Percentiles rank a stretch among this genome's conserved stretches.
phyloP scores from a whole-genome alignment of 2,113 vertebrate species.

The Oriolus oriolus region DNA sequence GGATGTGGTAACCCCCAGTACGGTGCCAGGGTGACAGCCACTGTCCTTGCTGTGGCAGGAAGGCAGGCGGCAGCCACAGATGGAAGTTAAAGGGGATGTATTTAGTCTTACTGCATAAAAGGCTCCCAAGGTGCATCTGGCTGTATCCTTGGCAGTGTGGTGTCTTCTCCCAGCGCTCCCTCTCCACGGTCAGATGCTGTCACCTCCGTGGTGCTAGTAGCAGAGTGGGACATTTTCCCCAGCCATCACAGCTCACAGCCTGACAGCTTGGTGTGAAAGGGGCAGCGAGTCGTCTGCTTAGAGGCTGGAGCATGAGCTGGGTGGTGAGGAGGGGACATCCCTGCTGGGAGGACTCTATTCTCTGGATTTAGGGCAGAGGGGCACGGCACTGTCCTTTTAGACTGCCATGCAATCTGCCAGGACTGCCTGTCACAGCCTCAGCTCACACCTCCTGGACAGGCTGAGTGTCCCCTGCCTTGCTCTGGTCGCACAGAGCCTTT shows the following conservation, averaged over 20 bases:
- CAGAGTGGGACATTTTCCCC: background rate
- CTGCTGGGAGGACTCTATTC: background rate
- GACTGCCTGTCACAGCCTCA: background rate
- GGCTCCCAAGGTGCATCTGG: background rate
- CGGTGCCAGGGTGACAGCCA: background rate
- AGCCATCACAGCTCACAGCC: background rate
- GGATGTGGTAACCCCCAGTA: fast-evolving
- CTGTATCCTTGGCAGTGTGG: background rate
- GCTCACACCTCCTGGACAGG: background rate
- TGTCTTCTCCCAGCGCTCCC: fast-evolving
- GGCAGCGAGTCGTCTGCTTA: background rate
- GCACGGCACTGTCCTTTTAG: background rate
- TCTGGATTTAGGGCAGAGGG: background rate
- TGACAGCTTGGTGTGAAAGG: background rate
- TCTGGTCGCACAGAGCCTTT: background rate
- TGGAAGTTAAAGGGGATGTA: background rate
- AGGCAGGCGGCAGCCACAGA: background rate
- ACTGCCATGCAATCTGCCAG: background rate
- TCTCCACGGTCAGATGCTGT: fast-evolving
- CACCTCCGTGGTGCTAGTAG: background rate
- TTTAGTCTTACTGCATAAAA: background rate
- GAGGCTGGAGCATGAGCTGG: background rate
- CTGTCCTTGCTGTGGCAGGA: background rate
- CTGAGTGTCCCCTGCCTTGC: background rate
- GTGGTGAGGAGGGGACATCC: background rate